Conservation (phyloP, 1,140 invertebrate species). For the Trichogramma pretiosum region DNA sequence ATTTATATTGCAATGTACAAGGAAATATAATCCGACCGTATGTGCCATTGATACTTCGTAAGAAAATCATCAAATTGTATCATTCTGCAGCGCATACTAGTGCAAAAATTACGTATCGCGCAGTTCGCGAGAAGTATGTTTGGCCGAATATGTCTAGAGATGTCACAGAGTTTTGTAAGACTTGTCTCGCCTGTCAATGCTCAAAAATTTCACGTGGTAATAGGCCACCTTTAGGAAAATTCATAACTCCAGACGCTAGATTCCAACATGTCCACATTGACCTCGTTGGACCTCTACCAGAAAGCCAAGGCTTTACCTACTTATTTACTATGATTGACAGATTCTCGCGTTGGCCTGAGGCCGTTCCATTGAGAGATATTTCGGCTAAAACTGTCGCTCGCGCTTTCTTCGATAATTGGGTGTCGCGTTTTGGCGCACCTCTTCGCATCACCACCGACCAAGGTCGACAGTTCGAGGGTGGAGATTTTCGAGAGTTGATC, state of each 20-base stretch:
- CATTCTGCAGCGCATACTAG: background rate
- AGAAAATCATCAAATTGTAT: background rate
- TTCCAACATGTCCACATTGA: too few relatives aligned
- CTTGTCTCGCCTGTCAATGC: background rate
- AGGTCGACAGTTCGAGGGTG: too few relatives aligned
- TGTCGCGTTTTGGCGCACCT: too few relatives aligned
- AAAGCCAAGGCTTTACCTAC: too few relatives aligned
- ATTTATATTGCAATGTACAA: background rate
- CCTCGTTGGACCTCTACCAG: background rate
- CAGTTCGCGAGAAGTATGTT: background rate
- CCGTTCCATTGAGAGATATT: too few relatives aligned
- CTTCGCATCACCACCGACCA: too few relatives aligned
- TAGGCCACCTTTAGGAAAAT: background rate
- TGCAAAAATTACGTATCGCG: background rate
- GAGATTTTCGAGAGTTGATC: too few relatives aligned
- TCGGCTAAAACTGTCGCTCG: too few relatives aligned
- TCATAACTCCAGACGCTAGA: background rate
- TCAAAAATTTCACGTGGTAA: background rate
- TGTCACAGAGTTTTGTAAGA: background rate
- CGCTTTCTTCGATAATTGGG: too few relatives aligned
- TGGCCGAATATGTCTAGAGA: background rate
- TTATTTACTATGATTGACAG: too few relatives aligned
- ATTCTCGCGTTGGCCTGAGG: too few relatives aligned
- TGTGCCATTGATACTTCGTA: background rate
- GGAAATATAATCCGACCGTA: background rate